Conservation (phyloP, 2,888 invertebrate genomes). For the Sclerodermus sp. region DNA sequence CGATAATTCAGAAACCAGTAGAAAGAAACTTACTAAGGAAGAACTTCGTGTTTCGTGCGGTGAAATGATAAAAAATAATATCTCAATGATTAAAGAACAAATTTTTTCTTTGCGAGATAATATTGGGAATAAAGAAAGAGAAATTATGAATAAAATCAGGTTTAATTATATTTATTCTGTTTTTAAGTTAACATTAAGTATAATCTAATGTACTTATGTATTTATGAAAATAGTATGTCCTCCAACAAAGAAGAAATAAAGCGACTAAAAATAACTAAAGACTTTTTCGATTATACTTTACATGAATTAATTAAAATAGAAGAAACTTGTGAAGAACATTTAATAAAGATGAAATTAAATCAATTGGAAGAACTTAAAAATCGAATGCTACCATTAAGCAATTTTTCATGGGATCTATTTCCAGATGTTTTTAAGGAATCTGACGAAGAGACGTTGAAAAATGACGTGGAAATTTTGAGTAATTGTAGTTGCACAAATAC, state of each 20-base stretch:
- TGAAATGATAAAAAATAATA: conserved; percentile 9
- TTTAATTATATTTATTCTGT: too few relatives aligned
- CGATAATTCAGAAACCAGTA: too few relatives aligned
- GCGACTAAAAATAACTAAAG: neutral
- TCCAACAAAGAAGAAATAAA: neutral
- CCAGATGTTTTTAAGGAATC: neutral
- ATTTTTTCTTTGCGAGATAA: conserved; percentile 6
- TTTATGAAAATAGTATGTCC: too few relatives aligned
- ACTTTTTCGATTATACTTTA: conserved; percentile 18
- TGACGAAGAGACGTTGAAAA: neutral
- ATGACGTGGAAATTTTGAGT: neutral
- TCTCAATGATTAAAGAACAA: conserved; percentile 6
- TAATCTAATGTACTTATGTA: too few relatives aligned
- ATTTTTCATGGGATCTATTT: conserved; percentile 6
- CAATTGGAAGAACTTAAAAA: conserved; percentile 12
- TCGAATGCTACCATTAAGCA: conserved; percentile 14
- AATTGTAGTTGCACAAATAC: conserved; percentile 13
- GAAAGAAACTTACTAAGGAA: too few relatives aligned
- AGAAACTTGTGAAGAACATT: conserved; percentile 20
- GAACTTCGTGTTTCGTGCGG: neutral
- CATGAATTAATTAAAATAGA: conserved; percentile 23
- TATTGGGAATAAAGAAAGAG: conserved; percentile 10
- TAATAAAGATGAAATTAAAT: conserved; percentile 18
- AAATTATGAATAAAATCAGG: conserved; percentile 12
- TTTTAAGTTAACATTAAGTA: too few relatives aligned